Evolutionary conservation across 2,888 invertebrate genomes (phyloP), one percentile per base, ranked within the genome.

Genomic region (Apodemia mormo): DNA sequence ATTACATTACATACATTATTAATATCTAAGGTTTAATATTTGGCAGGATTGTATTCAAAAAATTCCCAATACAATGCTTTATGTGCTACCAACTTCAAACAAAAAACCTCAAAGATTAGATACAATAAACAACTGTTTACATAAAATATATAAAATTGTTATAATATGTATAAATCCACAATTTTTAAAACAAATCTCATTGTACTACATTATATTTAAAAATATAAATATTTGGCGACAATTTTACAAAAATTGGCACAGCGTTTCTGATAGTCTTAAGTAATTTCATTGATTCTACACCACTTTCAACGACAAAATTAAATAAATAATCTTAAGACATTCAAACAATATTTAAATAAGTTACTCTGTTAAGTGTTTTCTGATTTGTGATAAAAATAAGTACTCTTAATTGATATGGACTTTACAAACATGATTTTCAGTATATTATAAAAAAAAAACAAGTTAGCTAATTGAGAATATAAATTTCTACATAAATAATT

Each of bases 41-140:
- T 92, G 93, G 93, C 92, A 92, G 93, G 92, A 92, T 88, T 91
- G 89, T 88, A 86, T 86, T 86, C 83, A 84, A 91, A 87, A 88
- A 88, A 88, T 85, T 89, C 86, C 84, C 84, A 29, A 58, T 80
- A 58, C 33, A 33, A 58, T 30, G 30, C 58, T 58, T 58, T 30
- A 58, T 33, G 49, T 49, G 12, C 12, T 58, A 58, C 58, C 58
- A 58, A 58, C 88, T 88, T 85, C 85, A 33, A 86, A 88, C 22
- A 22, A 87, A 80, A 56, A 56, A 56, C 49, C 61, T 14, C 22
- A 43, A 84, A 79, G 49, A 49, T 14, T 14, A 49, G 49, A 81
- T 79, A 81, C 78, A 80, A 74, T 81, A 79, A 81, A 79, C 80
- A 81, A 80, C 12, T 49, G 14, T 49, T 37, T 72, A 74, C 79